A percentile compares a stretch with the other conserved stretches of the same genome.
These are phyloP conservation scores for Sminthopsis crassicaudata DNA, from an alignment of 2,113 vertebrate species.

Conservation along the genomic window DNA sequence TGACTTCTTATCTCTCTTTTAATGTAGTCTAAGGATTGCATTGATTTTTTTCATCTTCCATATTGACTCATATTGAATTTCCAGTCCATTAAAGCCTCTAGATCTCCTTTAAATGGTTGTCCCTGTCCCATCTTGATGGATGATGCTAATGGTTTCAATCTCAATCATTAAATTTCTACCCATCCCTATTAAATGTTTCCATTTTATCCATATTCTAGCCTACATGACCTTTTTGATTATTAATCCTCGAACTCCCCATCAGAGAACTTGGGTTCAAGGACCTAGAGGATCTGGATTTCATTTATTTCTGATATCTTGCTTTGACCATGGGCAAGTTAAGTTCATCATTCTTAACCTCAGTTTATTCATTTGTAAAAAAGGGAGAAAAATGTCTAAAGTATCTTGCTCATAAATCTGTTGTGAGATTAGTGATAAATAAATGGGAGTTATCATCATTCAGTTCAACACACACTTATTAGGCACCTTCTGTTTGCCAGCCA, in stretches of 20 bases:
- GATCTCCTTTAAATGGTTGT: neutral
- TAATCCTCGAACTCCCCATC: neutral
- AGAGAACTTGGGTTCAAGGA: neutral
- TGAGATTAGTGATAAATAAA: neutral
- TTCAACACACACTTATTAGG: neutral
- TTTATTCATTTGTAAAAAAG: conserved; percentile 35
- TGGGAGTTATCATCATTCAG: neutral
- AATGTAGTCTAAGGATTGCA: neutral
- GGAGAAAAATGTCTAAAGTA: neutral
- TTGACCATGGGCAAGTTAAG: neutral
- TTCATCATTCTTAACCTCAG: neutral
- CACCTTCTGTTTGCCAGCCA: neutral
- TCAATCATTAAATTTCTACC: neutral
- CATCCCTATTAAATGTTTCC: neutral
- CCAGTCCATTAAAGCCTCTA: neutral
- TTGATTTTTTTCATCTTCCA: neutral
- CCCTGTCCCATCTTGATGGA: neutral
- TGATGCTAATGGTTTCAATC: neutral
- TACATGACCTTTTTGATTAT: neutral
- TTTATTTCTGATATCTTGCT: neutral
- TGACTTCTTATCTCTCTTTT: neutral
- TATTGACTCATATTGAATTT: neutral
- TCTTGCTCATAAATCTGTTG: neutral
- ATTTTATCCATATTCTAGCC: neutral
- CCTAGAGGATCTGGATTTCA: neutral